Conservation (phyloP, 1,140 invertebrate genomes). For the Wiebesia pumilae region DNA sequence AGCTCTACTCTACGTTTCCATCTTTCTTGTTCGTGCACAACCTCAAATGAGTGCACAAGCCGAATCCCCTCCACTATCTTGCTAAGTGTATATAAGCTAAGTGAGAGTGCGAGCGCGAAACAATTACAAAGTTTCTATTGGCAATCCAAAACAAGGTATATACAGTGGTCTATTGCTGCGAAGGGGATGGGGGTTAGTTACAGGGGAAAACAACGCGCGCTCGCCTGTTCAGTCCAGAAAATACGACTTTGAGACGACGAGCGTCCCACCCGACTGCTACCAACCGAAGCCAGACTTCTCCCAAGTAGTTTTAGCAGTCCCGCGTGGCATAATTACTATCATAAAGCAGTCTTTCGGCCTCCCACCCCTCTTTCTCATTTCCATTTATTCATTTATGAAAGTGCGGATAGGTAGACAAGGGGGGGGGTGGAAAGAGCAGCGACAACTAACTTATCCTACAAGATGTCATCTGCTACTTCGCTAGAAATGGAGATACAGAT, state of each 20-base stretch:
- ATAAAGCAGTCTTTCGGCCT: conserved; percentile 57
- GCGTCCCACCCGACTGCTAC: neutral
- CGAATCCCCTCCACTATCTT: neutral
- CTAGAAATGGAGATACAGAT: conserved; percentile 6
- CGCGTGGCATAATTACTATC: conserved; percentile 57
- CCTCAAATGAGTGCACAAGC: conserved; percentile 2
- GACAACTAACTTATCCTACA: neutral
- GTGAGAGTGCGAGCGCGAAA: conserved; percentile 51
- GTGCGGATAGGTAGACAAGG: conserved; percentile 24
- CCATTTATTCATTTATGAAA: conserved; percentile 55
- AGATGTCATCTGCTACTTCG: neutral
- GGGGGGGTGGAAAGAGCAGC: neutral
- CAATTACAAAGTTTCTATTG: conserved; percentile 64
- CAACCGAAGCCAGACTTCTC: conserved; percentile 40
- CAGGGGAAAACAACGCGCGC: conserved; percentile 9
- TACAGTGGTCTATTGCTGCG: conserved; percentile 25
- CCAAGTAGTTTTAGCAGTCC: conserved; percentile 47
- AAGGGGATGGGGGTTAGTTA: neutral
- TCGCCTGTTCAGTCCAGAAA: conserved; percentile 53
- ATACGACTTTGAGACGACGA: conserved; percentile 53
- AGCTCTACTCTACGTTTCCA: neutral
- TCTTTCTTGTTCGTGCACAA: conserved; percentile 41
- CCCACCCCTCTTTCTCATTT: conserved; percentile 37
- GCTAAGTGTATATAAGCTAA: conserved; percentile 36
- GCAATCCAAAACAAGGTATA: conserved; percentile 57